Percentiles rank a stretch among this genome's conserved stretches.
phyloP scores from a whole-genome alignment of 2,113 vertebrate genomes.

The Oreotragus oreotragus region DNA sequence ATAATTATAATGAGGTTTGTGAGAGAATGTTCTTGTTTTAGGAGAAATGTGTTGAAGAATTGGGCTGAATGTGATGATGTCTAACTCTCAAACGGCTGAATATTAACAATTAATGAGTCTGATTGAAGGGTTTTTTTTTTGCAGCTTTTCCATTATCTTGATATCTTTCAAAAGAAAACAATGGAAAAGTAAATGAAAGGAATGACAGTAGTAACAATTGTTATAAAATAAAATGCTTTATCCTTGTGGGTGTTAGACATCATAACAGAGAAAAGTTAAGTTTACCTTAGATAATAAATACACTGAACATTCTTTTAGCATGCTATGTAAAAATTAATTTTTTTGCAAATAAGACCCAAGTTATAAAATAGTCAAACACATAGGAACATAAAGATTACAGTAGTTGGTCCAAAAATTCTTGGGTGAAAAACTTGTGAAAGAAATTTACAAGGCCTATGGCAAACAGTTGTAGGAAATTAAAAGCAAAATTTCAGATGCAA shows the following conservation, averaged over 20 bases:
- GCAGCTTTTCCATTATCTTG: background rate
- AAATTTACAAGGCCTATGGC: conserved; percentile 30
- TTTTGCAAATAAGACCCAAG: background rate
- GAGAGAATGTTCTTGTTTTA: background rate
- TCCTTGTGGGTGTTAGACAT: background rate
- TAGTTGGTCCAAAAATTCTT: background rate
- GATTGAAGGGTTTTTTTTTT: background rate
- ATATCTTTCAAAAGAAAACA: background rate
- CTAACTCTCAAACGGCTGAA: background rate
- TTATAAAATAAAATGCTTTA: background rate
- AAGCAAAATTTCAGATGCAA: conserved; percentile 6
- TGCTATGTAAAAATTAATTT: background rate
- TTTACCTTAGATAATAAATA: background rate
- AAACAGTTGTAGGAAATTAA: conserved; percentile 21
- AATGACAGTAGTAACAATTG: background rate
- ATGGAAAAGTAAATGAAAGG: background rate
- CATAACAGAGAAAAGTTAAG: background rate
- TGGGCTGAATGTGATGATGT: background rate
- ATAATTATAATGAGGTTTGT: background rate
- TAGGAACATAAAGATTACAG: background rate
- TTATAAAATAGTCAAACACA: background rate
- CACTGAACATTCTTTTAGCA: background rate
- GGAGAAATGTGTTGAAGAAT: background rate
- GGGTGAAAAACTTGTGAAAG: background rate
- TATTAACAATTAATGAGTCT: background rate